Base-by-base conservation (phyloP, 2,888 invertebrate genomes). In the Drosophila pegasa region DNA sequence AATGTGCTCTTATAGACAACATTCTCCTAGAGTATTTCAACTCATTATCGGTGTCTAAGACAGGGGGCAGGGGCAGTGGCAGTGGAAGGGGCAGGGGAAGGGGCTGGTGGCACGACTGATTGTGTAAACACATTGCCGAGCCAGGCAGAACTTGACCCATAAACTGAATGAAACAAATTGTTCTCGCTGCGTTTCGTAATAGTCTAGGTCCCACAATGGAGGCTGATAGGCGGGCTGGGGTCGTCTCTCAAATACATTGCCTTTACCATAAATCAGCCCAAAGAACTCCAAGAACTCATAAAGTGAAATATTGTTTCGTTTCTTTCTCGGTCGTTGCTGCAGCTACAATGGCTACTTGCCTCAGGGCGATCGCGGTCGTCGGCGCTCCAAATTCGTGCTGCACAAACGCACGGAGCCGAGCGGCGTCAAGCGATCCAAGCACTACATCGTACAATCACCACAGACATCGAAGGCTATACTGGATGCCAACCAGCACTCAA, bases 321-420 rank as follows among this genome's bases (percentile, higher is more conserved):
- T 38, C 3, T 61, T 18, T 45, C 18, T 47, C n/a, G 25, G 20
- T 56, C 22, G 37, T 78, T 77, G 64, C 78, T 78, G 64, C 92
- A 97, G 97, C 89, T 98, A 99, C 93, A 99, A 99, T 95, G 98
- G 98, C 83, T 96, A 95, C 91, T 94, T 98, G 89, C 97, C 98
- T 76, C 96, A 97, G 90, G 98, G 98, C 47, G 98, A 98, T 93
- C 95, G 97, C 86, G 98, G 98, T 16, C 94, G 99, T 67, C 95
- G 97, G 89, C 95, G 97, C 90, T 98, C 98, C 93, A 99, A 99
- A 93, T 98, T 98, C 93, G 95, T 98, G 77, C 93, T 99, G 71
- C 96, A 95, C 93, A 96, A 97, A 92, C 94, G 98, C 86, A 94
- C 95, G 72, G 94, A 95, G 80, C 94, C 98, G 69, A 98, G 98